Evolutionary conservation across 1,140 invertebrate genomes (phyloP), one percentile per base, ranked within the genome.

Genomic region (Temnothorax longispinosus): DNA sequence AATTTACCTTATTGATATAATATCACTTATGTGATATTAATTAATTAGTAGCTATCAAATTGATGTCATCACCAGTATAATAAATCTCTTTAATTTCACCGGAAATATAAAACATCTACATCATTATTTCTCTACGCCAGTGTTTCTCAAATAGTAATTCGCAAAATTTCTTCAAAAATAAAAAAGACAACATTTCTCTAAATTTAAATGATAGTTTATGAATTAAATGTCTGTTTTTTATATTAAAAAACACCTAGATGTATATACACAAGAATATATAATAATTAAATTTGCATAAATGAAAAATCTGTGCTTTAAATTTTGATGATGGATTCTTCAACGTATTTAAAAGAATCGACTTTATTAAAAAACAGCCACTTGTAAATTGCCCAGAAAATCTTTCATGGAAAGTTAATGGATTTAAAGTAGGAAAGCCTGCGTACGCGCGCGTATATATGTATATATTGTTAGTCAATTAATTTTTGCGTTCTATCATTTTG

Each of bases 1-100:
- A 3, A 58, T 47, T n/a, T 58, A 38, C 13, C 8, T 82, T 11
- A 10, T 58, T 78, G 6, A 78, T 75, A 44, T 13, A 21, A 75
- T 41, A 27, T 65, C n/a, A 78, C 15, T 38, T 18, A 35, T 21
- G 15, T 47, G 11, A 67, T 27, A 50, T 15, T 47, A 64, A 27
- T 41, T 64, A 47, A 62, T 64, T 44, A n/a, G 3, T 65, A 35
- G 18, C 65, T 67, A 67, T 80, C 15, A 56, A 72, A 47, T 72
- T 44, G 27, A 69, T 54, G 13, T 69, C 21, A 44, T n/a, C 6
- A 58, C 0, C 10, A 54, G 11, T 72, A 41, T 67, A 27, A 62
- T 18, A 60, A 60, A 32, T 54, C 5, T 47, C 13, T 47, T 50
- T 35, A 54, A 71, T 81, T 41, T 80, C 8, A 54, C 0, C 58